Evolutionary conservation across 2,113 vertebrate species (phyloP), one percentile per base, ranked within the genome.

Genomic region (Platycercus adscitus): DNA sequence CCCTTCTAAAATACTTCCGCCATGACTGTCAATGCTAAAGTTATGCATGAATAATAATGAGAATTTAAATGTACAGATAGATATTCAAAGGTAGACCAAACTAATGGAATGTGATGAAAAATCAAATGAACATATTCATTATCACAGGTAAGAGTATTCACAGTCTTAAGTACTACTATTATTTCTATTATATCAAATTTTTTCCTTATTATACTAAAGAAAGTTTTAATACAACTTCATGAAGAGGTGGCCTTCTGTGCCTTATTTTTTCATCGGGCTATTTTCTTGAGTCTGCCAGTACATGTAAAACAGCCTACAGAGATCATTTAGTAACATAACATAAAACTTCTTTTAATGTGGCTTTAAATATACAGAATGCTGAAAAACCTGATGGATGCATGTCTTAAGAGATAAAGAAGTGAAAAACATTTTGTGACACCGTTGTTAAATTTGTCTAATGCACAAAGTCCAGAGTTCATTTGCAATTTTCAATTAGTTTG

Each of bases 401-500:
- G 24, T 11, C 47, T 26, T 24, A 37, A 71, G 35, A 76, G n/a
- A 82, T n/a, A 64, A 61, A 87, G 41, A 60, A 58, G 21, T 6
- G 21, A 17, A 84, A 78, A 49, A 0, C 3, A 81, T 53, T 66
- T 77, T n/a, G 29, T 0, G 2, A 49, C 25, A 41, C 2, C 8
- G 35, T 19, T 84, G 21, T 47, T 78, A 73, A 66, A 55, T 26
- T 65, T 21, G 41, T n/a, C 41, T 73, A 75, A 71, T 26, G 17
- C 18, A 61, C 19, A 31, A 56, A 20, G 10, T 43, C 29, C 50
- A 50, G 56, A 75, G 9, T 44, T 89, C 10, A 70, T 71, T 16
- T 21, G 13, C 13, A 76, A 66, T 78, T 66, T 81, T 89, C 43
- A 72, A 6, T 85, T 68, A 37, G 43, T 89, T 94, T 94, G 28